Base-by-base conservation (phyloP, 2,113 vertebrate genomes). In the Poeciliopsis turrubarensis region DNA sequence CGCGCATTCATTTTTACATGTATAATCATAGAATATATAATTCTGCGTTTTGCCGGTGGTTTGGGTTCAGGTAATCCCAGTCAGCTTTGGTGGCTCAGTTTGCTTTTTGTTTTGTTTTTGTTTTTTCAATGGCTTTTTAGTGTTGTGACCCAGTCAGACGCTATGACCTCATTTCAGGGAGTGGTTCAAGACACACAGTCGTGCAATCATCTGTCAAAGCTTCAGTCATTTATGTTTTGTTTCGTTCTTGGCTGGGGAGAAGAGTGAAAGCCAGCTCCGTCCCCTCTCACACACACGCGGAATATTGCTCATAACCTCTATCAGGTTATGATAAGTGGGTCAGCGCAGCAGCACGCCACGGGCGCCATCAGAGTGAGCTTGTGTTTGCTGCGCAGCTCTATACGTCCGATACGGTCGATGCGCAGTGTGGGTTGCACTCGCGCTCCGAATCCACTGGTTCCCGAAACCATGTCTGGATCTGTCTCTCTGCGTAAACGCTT, bases 161-260 rank as follows among this genome's bases (percentile, higher is more conserved):
- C 61, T 19, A 81, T 90, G 89, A 91, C 85, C 91, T 91, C 82
- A 89, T 91, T 92, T 84, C 73, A 84, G 89, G 89, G 90, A 93
- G 86, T 84, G 86, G 89, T 84, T 77, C 77, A 77, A 76, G 54
- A 63, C 71, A 88, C 88, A 87, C 78, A 80, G 74, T 60, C 79
- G 6, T 73, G 73, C 68, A 60, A 44, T 13, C 25, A 79, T 74
- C 47, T 79, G 75, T 77, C 82, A 79, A 67, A 84, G 44, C 72
- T 74, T 37, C 3, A 3, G 5, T 60, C n/a, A 31, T 87, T 60
- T 69, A 70, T 17, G 79, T 75, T 71, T 6, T 73, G 81, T 11
- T 37, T 37, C 10, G 34, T 37, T 11, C 10, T 37, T 37, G 6
- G 30, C 34, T 57, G 66, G 67, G 39, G 41, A 27, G 26, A 66